Evolutionary conservation across 2,888 invertebrate species (phyloP).

Genomic region (Incurvaria masculella): DNA sequence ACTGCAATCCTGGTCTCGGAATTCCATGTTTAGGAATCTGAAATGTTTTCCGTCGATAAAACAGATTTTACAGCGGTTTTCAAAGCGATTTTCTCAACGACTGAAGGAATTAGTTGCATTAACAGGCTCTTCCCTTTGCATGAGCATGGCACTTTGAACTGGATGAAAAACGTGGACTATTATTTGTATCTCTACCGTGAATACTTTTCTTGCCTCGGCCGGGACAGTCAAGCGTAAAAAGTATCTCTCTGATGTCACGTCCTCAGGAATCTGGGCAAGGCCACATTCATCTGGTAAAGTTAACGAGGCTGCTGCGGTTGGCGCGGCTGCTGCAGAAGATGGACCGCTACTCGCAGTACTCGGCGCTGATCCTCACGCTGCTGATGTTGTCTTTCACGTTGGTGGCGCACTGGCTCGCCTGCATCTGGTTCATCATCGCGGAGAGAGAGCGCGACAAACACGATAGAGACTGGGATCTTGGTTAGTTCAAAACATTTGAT

Average conservation of each 20-base stretch:
- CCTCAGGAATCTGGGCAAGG: slow-evolving; percentile 66
- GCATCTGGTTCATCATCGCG: slow-evolving; percentile 96
- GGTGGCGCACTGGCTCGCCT: slow-evolving; percentile 95
- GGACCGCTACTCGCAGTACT: slow-evolving; percentile 95
- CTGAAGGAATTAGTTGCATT: too few species aligned
- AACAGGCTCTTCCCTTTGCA: neutral
- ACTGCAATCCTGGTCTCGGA: neutral
- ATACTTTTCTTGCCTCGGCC: slow-evolving; percentile 2
- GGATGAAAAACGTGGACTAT: neutral
- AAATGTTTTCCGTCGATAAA: too few species aligned
- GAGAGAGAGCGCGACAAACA: slow-evolving; percentile 82
- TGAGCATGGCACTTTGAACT: neutral
- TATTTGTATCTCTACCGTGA: neutral
- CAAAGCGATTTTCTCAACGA: too few species aligned
- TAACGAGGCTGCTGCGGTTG: slow-evolving; percentile 84
- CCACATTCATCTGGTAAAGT: slow-evolving; percentile 89
- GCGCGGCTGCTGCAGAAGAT: slow-evolving; percentile 92
- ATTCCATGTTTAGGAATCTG: too few species aligned
- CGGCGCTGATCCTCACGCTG: slow-evolving; percentile 88
- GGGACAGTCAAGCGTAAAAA: neutral
- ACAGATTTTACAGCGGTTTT: too few species aligned
- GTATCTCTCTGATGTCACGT: neutral
- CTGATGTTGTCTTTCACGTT: slow-evolving; percentile 93
- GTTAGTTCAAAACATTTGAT: too few species aligned
- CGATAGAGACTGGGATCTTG: slow-evolving; percentile 73